Evolutionary conservation across 2,888 invertebrate genomes (phyloP), one percentile per base, ranked within the genome.

Genomic region (Clusia tigrina): DNA sequence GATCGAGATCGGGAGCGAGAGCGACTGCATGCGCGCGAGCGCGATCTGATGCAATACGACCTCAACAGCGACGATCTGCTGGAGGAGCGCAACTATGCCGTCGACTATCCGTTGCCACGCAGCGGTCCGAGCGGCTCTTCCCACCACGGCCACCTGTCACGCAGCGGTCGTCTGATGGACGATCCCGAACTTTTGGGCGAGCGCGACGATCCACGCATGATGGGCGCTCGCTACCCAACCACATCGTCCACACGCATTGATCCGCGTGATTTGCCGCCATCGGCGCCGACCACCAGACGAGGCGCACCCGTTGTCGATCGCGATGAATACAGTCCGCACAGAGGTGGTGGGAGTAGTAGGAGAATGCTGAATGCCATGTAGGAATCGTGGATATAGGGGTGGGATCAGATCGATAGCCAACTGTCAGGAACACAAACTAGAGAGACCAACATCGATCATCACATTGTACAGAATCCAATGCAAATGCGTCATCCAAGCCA

Each of bases 331-430:
- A 84, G 83, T 80, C 84, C 84, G 76, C 84, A 84, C 71, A 81
- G 84, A 78, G 81, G 84, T 81, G 83, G 84, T 78, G 83, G 83
- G 79, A 84, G 83, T 80, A 83, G 81, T 81, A 82, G 84, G 81
- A 84, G 84, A 82, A 82, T 83, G 77, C 82, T 84, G 73, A 84
- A 84, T 80, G 84, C 84, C 81, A 84, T 84, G 83, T 84, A 84
- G 84, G 84, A 84, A 82, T 84, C 84, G 83, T 84, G 84, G 84
- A 84, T 84, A 82, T 84, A 84, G 83, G 84, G 83, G 83, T 82
- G 83, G 81, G 82, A 82, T 82, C 82, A 82, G 82, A 80, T 81
- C 82, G 81, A 83, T 79, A 79, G 77, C 42, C 64, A 64, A 18
- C 48, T 60, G 52, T 46, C 64, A 63, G 60, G 51, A 57, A 23